These are phyloP conservation scores for Macrochelys suwanniensis DNA, from an alignment of 2,797 vertebrate species.

Conservation along the genomic window DNA sequence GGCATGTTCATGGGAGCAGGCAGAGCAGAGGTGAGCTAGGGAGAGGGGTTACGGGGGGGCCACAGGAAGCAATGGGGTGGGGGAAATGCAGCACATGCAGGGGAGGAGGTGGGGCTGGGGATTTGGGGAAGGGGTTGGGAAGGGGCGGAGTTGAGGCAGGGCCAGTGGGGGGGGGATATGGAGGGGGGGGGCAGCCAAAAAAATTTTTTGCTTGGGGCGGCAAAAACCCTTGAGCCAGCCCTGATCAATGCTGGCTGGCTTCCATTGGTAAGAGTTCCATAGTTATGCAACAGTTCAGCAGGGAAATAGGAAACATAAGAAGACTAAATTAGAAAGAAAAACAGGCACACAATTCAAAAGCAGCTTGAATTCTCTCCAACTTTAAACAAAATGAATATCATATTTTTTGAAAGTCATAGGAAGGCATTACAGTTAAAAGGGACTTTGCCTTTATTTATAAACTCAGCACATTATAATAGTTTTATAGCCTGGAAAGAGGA, in stretches of 20 bases:
- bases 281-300: fast-evolving
- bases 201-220: no score
- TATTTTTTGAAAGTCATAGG: not conserved
- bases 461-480: not conserved
- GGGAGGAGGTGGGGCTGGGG: no score
- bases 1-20: no score
- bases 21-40: no score
- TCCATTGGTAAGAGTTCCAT: not conserved
- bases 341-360: not conserved
- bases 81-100: no score
- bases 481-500: not conserved
- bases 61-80: no score
- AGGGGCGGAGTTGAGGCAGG: no score
- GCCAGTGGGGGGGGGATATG: no score
- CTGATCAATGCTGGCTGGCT: not conserved
- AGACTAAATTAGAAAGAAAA: not conserved
- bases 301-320: slow-evolving; percentile 2
- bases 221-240: no score
- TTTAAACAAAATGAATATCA: not conserved
- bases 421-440: not conserved
- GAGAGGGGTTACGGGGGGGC: no score
- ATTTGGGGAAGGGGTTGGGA: no score
- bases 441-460: not conserved
- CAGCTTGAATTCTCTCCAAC: not conserved
- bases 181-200: no score